A percentile compares a stretch with the other conserved stretches of the same genome.
These are phyloP conservation scores for Morone chrysops DNA, from an alignment of 2,113 vertebrate genomes.

Conservation along the genomic window DNA sequence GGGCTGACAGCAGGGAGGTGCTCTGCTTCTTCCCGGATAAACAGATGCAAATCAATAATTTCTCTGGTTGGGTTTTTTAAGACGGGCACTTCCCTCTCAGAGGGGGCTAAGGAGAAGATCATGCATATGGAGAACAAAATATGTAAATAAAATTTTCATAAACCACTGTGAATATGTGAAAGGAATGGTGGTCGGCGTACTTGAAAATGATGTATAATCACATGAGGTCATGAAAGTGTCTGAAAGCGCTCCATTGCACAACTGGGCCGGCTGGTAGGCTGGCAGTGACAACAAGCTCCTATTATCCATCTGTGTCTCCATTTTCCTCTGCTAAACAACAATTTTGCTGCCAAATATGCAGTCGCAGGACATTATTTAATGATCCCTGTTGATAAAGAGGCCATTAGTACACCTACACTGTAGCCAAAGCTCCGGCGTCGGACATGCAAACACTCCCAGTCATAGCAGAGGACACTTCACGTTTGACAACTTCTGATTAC, in stretches of 20 bases:
- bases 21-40: constrained; percentile 43
- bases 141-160: constrained; percentile 59
- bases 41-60: constrained; percentile 78
- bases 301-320: constrained; percentile 49
- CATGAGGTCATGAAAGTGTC: constrained; percentile 57
- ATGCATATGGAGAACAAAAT: constrained; percentile 56
- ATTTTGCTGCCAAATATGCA: constrained; percentile 49
- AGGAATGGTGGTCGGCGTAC: constrained; percentile 28
- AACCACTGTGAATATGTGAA: constrained; percentile 57
- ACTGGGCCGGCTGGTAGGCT: constrained; percentile 19
- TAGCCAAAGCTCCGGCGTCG: constrained; percentile 21
- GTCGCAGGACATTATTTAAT: constrained; percentile 56
- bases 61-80: constrained; percentile 61
- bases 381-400: constrained; percentile 62
- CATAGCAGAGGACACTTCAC: constrained; percentile 65
- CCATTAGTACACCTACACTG: constrained; percentile 54
- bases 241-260: constrained; percentile 33
- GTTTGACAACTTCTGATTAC: constrained; percentile 80
- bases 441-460: constrained; percentile 33
- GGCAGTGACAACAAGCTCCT: constrained; percentile 38
- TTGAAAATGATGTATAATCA: constrained; percentile 69
- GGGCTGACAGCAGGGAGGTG: constrained; percentile 41
- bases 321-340: constrained; percentile 68
- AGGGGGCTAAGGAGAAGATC: constrained; percentile 21
- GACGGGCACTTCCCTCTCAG: constrained; percentile 36